Conservation (phyloP, 1,140 invertebrate genomes). For the Aphelinus atriplicis region DNA sequence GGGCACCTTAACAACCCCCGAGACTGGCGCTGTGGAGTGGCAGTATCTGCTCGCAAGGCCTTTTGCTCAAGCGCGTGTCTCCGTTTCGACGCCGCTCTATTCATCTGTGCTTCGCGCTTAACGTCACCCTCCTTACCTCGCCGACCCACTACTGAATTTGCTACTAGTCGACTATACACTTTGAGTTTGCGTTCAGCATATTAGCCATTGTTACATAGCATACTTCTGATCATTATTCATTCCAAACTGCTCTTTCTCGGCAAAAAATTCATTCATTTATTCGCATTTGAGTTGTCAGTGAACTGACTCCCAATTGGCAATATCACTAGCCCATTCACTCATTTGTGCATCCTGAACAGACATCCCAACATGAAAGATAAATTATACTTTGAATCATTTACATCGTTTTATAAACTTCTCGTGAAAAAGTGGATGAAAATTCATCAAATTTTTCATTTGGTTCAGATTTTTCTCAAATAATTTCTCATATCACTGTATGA, state of each 20-base stretch:
- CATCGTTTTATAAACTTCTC: too few relatives aligned
- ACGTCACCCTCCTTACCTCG: neutral
- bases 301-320: neutral
- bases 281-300: neutral
- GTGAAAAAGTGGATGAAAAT: too few relatives aligned
- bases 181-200: neutral
- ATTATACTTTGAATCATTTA: too few relatives aligned
- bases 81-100: constrained; percentile 26
- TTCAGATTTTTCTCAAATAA: too few relatives aligned
- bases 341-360: too few relatives aligned
- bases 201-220: too few relatives aligned
- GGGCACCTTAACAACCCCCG: constrained; percentile 66
- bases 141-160: neutral
- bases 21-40: constrained; percentile 3
- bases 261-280: neutral
- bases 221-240: neutral
- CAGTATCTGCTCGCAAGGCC: constrained; percentile 16
- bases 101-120: constrained; percentile 30
- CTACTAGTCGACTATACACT: neutral
- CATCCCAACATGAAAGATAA: too few relatives aligned
- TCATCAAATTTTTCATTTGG: too few relatives aligned
- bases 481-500: too few relatives aligned
- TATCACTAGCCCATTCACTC: too few relatives aligned
- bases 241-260: neutral
- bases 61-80: constrained; percentile 47